These are phyloP conservation scores for Chloroceryle amazona DNA, from an alignment of 2,797 vertebrate genomes.

Conservation along the genomic window DNA sequence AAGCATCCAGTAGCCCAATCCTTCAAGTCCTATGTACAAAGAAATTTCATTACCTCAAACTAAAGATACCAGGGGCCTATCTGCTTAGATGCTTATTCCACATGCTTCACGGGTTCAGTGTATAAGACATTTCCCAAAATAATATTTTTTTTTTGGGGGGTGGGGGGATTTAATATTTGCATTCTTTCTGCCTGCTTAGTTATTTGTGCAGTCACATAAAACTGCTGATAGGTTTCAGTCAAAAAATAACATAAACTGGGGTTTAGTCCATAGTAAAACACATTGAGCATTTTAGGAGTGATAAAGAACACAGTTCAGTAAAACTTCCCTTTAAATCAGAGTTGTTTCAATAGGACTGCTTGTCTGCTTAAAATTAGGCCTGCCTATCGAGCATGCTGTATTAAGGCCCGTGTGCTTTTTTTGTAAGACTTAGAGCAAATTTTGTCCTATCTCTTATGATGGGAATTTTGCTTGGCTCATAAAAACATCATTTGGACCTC, in stretches of 20 bases:
- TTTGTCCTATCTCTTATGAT: not conserved
- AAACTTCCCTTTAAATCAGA: not conserved
- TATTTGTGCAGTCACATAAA: not conserved
- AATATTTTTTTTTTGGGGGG: not conserved
- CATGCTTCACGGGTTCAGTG: not conserved
- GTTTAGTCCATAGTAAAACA: not conserved
- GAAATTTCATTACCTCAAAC: not conserved
- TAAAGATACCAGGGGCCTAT: not conserved
- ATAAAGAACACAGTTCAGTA: not conserved
- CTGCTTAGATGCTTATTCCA: not conserved
- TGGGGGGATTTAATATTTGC: not conserved
- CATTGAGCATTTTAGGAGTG: not conserved
- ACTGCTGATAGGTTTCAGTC: not conserved
- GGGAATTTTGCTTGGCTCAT: not conserved
- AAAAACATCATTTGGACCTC: not conserved
- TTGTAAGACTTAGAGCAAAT: not conserved
- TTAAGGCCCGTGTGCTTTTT: accelerated
- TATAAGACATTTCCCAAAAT: not conserved
- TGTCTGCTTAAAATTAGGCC: not conserved
- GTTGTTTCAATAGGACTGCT: not conserved
- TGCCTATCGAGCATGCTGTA: not conserved
- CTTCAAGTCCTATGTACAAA: not conserved
- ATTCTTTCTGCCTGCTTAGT: not conserved
- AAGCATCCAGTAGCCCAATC: not conserved
- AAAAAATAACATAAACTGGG: not conserved